Percentiles rank a stretch among this genome's conserved stretches.
Conservation (phyloP, 37 sponge, comb jelly and placozoan species). For the Chondrosia reniformis region DNA sequence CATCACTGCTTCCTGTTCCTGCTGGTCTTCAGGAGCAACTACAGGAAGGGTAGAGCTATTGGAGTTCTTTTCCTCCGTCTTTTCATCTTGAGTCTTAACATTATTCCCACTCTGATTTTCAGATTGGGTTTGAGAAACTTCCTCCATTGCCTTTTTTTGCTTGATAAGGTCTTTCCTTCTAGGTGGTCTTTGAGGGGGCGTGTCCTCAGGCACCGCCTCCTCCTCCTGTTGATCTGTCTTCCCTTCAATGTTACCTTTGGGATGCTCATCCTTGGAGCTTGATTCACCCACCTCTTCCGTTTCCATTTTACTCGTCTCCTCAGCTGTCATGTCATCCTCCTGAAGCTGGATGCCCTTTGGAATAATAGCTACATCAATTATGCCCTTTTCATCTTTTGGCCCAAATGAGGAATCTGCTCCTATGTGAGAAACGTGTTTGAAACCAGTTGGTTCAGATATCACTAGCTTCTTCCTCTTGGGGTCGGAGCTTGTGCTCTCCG, state of each 20-base stretch:
- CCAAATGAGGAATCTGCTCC: background rate
- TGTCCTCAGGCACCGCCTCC: too few species aligned
- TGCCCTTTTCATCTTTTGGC: too few species aligned
- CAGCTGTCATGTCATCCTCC: constrained; percentile 4
- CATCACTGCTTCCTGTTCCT: background rate
- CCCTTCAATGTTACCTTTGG: too few species aligned
- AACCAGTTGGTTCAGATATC: background rate
- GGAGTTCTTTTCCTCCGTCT: background rate
- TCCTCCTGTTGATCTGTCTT: too few species aligned
- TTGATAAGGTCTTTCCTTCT: too few species aligned
- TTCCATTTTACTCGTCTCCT: background rate
- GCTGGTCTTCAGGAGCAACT: background rate
- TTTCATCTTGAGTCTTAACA: too few species aligned
- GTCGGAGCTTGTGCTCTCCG: background rate
- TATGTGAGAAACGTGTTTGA: background rate
- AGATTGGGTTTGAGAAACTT: too few species aligned
- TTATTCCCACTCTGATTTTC: too few species aligned
- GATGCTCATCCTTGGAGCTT: too few species aligned
- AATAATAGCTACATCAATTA: background rate
- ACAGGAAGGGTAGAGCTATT: background rate
- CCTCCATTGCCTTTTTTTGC: too few species aligned
- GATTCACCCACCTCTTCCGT: too few species aligned
- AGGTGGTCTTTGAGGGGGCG: too few species aligned
- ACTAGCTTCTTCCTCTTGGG: constrained; percentile 1
- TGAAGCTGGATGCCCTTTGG: background rate